Base-by-base conservation (phyloP, 1,140 invertebrate genomes). In the Euwallacea fornicatus region DNA sequence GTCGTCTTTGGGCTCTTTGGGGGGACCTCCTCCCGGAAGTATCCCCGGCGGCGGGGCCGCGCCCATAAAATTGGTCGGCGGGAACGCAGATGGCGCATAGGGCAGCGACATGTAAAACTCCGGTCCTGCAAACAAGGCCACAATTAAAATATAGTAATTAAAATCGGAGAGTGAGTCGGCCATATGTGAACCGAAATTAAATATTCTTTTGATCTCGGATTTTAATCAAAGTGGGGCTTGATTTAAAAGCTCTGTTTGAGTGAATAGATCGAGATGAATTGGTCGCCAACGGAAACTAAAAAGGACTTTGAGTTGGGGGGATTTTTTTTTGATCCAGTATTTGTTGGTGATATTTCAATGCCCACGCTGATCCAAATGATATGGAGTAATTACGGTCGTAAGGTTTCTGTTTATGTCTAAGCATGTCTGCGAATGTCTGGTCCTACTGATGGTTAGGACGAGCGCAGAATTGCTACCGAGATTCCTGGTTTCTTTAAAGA, bases 101-200 rank as follows among this genome's bases (percentile, higher is more conserved):
- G 69, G 73, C 9, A 87, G 84, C 69, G 60, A 64, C 55, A 87
- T 77, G 64, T 83, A 73, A 44, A 85, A 82, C 2, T 83, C 83
- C 50, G 62, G 61, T 11, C 53, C 66, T 69, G 53, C 15, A 69
- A 73, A 69, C 33, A 65, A 69, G 15, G 46, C 16, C 58, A 61
- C 63, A 67, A 61, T 66, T 72, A 72, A 66, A 67, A 61, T 65
- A 71, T 71, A 44, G 69, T 65, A 71, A 71, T 71, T 64, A 72
- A 66, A 66, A 66, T 56, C 43, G 54, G 41, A 55, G 50, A 53
- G 46, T 44, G 21, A 47, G 55, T 15, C 58, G 50, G 42, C 67
- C 67, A 69, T 69, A 69, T 69, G 67, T 69, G 67, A 62, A 62
- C 59, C 46, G 58, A 53, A 69, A 63, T 69, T 69, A 69, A 69